phyloP scores from a whole-genome alignment of 2,888 invertebrate species.

The Pseudoips prasinana region DNA sequence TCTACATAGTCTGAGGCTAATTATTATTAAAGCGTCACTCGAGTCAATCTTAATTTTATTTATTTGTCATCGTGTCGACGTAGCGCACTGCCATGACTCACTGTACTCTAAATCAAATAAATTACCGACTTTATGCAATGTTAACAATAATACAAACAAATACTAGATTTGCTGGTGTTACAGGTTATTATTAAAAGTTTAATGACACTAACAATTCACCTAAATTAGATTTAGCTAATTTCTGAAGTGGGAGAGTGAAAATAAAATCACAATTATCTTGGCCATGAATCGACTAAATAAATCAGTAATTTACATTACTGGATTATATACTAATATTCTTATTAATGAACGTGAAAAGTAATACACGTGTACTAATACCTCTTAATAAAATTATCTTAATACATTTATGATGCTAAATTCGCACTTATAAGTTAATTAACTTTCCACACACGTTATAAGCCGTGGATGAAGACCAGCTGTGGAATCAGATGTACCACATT shows the following conservation, averaged over 20 bases:
- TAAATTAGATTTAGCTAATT: constrained; percentile 7
- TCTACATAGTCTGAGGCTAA: constrained; percentile 26
- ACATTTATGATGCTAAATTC: no score
- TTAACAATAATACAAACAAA: constrained; percentile 5
- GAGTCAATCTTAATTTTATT: constrained; percentile 31
- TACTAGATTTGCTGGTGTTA: constrained; percentile 6
- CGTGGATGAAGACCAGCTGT: no score
- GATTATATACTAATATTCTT: no score
- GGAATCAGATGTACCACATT: no score
- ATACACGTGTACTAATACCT: no score
- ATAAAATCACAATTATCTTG: background rate
- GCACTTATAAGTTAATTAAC: no score
- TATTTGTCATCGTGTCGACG: constrained; percentile 38
- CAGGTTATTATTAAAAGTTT: constrained; percentile 2
- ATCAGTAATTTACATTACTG: no score
- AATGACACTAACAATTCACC: constrained; percentile 5
- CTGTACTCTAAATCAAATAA: constrained; percentile 40
- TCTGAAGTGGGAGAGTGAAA: background rate
- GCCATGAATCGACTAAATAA: no score
- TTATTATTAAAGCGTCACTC: constrained; percentile 38
- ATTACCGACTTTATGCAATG: constrained; percentile 15
- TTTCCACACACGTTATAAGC: no score
- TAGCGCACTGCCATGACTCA: constrained; percentile 38
- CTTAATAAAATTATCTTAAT: no score
- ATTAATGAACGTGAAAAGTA: no score